Evolutionary conservation across 2,797 vertebrate species (phyloP), one percentile per base, ranked within the genome.

Genomic region (Parauchenoglanis punctatus): DNA sequence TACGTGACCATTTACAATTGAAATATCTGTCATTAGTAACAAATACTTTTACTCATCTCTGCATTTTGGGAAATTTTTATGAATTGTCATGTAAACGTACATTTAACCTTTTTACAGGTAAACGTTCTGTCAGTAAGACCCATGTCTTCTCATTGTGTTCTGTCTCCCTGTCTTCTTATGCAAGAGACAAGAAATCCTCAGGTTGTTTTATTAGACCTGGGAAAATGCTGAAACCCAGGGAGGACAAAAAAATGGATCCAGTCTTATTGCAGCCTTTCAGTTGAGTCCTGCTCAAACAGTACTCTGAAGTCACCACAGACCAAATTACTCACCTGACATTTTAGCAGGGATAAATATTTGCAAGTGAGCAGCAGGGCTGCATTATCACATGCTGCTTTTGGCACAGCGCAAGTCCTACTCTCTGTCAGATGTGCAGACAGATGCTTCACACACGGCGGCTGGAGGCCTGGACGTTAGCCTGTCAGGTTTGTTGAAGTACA

Each of bases 291-390:
- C 65, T 68, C 61, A 83, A 81, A 70, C 15, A 86, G 68, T 72
- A 35, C 49, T 61, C 54, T 56, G 17, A 87, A 89, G 78, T 56
- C 68, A 82, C 15, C 25, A 0, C 77, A 46, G 83, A 63, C 76
- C 11, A 40, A 85, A 76, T 77, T 77, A 77, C 72, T 85, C 58
- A 85, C 56, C 68, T 82, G 86, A 87, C 76, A 81, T 89, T 81
- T 81, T 72, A 86, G 52, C 85, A 85, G 68, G 56, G n/a, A 81
- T 76, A 59, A 76, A 85, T 59, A 89, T 89, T 87, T 89, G 86
- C 86, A 87, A 83, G 84, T 83, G 86, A 82, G 78, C 67, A 77
- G 78, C 35, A 75, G 84, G 70, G 59, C 65, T 84, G 81, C 67
- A 31, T 86, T 78, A 86, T 84, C 84, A 73, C 85, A 82, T 52